Base-by-base conservation (phyloP, 2,113 vertebrate species). In the Chamaetylas fuelleborni region DNA sequence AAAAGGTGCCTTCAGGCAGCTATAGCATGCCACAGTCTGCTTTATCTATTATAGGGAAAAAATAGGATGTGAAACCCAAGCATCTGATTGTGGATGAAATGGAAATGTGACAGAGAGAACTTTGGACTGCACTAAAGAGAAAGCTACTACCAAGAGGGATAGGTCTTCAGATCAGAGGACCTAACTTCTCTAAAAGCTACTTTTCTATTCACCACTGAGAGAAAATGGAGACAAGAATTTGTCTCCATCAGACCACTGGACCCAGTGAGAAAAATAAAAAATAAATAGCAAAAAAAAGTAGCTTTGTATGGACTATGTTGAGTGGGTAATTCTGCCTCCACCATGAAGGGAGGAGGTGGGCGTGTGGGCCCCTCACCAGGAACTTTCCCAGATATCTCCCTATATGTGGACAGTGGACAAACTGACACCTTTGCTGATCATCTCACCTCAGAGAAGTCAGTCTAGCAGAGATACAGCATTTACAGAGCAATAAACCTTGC, bases 361-460 rank as follows among this genome's bases (percentile, higher is more conserved):
- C 9, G 16, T 29, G 11, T 12, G 22, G 8, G 5, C 3, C 18
- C 18, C 61, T 22, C 23, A 8, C 26, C 9, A 25, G 17, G 5
- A 70, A 8, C 15, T 67, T 67, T 76, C 20, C n/a, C 24, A 76
- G 5, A 16, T 28, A 14, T 84, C n/a, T 57, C 15, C 71, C 42
- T 48, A 31, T 13, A 22, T 31, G 25, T 0, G 1, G 19, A 47
- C 57, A 13, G 7, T 61, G 11, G 9, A 43, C 0, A 2, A 64
- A 29, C 34, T 48, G 71, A 56, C 38, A 57, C 3, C 3, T 83
- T 56, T 71, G 17, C 15, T 61, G 31, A 25, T 71, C 26, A 29
- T 53, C 20, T 71, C 38, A 71, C 29, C 20, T 80, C 57, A 53
- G 36, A 29, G 9, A 64, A 54, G 33, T 19, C 22, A 92, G 40